Conservation (phyloP, 2,888 invertebrate genomes). For the Papilio gigon region DNA sequence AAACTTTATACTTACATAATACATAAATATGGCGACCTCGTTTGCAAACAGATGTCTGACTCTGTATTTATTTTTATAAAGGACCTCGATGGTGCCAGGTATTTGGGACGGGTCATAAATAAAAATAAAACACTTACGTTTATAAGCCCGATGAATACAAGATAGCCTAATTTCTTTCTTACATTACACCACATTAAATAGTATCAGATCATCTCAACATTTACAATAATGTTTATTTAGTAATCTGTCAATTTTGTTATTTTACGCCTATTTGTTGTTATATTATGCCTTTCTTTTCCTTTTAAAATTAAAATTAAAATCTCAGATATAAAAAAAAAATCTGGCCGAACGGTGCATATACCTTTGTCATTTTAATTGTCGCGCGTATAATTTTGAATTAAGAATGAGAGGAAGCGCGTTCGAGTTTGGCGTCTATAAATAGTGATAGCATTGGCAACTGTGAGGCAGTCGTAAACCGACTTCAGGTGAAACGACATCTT, state of each 20-base stretch:
- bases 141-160: neutral
- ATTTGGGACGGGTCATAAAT: slow-evolving; percentile 41
- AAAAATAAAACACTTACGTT: slow-evolving; percentile 21
- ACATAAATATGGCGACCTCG: slow-evolving; percentile 38
- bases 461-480: slow-evolving; percentile 46
- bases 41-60: slow-evolving; percentile 30
- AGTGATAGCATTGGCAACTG: slow-evolving; percentile 47
- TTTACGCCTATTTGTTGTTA: too few relatives aligned
- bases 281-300: too few relatives aligned
- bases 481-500: slow-evolving; percentile 49
- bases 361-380: neutral
- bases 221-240: neutral
- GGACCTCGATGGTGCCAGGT: slow-evolving; percentile 42
- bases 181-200: neutral
- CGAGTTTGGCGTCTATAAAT: slow-evolving; percentile 47
- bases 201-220: neutral
- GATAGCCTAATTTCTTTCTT: slow-evolving; percentile 1
- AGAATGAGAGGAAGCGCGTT: slow-evolving; percentile 47
- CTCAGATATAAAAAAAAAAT: neutral
- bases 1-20: slow-evolving; percentile 34
- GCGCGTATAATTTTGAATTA: slow-evolving; percentile 46
- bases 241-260: too few relatives aligned
- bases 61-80: slow-evolving; percentile 44
- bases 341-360: neutral
- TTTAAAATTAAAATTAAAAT: too few relatives aligned